These are phyloP conservation scores for Austrofundulus limnaeus DNA, from an alignment of 2,113 vertebrate species.

Conservation along the genomic window DNA sequence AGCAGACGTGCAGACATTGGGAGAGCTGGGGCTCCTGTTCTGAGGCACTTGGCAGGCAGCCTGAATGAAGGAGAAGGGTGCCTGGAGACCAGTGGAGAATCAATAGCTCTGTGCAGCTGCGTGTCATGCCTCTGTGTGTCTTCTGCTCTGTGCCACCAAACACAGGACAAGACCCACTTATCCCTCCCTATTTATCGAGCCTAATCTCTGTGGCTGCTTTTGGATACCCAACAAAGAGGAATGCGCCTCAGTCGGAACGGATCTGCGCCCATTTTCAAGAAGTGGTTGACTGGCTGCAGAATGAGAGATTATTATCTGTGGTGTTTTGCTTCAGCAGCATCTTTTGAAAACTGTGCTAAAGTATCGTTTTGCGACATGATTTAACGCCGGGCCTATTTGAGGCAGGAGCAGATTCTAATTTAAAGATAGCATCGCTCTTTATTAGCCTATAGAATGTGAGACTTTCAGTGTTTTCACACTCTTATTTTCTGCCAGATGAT, in stretches of 20 bases:
- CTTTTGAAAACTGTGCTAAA: slow-evolving; percentile 19
- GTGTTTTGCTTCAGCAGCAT: slow-evolving; percentile 13
- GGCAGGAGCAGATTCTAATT: slow-evolving; percentile 22
- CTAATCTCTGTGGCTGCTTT: slow-evolving; percentile 62
- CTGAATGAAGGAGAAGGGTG: slow-evolving; percentile 69
- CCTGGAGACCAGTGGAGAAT: slow-evolving; percentile 74
- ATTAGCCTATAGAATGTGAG: slow-evolving; percentile 39
- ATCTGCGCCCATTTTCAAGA: slow-evolving; percentile 30
- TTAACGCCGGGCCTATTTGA: slow-evolving; percentile 30
- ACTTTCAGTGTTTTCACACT: slow-evolving; percentile 50
- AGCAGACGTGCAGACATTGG: slow-evolving; percentile 78
- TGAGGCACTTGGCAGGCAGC: slow-evolving; percentile 75
- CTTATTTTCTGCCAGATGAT: slow-evolving; percentile 55
- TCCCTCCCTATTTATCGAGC: slow-evolving; percentile 67
- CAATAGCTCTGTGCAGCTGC: slow-evolving; percentile 77
- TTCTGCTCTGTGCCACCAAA: slow-evolving; percentile 68
- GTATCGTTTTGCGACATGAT: slow-evolving; percentile 38
- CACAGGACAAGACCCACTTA: slow-evolving; percentile 74
- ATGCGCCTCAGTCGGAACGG: slow-evolving; percentile 36
- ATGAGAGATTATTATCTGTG: slow-evolving; percentile 42
- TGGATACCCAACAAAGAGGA: slow-evolving; percentile 48
- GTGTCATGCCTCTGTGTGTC: slow-evolving; percentile 73
- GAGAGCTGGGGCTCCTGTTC: slow-evolving; percentile 73
- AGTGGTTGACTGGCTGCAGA: slow-evolving; percentile 30
- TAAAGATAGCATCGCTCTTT: slow-evolving; percentile 31